phyloP scores from a whole-genome alignment of 2,113 vertebrate species.

The Sialia sialis region DNA sequence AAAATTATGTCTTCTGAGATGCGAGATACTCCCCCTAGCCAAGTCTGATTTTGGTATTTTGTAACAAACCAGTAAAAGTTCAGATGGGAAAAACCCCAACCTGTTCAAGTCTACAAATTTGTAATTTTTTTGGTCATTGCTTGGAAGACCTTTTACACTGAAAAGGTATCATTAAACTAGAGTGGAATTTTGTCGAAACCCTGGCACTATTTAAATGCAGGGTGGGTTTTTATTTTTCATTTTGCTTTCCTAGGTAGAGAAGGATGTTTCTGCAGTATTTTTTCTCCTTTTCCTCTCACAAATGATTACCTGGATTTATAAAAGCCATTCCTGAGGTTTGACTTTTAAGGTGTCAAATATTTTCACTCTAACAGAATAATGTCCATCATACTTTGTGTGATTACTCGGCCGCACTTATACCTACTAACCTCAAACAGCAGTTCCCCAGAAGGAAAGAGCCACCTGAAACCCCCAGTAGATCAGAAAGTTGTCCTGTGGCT shows the following conservation, averaged over 20 bases:
- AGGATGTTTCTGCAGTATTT: neutral
- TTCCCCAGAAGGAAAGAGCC: neutral
- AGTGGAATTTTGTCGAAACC: neutral
- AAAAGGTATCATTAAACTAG: neutral
- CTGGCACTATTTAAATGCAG: neutral
- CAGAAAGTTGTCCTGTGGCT: neutral
- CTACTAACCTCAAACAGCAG: neutral
- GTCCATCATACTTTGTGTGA: neutral
- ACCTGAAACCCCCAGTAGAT: neutral
- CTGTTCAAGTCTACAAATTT: neutral
- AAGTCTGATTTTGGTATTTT: neutral
- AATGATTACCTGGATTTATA: neutral
- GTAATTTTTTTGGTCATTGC: neutral
- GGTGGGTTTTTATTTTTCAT: neutral
- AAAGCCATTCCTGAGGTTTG: neutral
- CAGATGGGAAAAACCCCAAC: neutral
- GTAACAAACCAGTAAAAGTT: neutral
- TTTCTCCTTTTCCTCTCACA: neutral
- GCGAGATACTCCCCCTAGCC: neutral
- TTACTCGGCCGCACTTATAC: neutral
- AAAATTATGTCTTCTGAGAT: neutral
- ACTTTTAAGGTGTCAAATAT: neutral
- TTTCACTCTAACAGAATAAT: neutral
- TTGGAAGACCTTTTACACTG: neutral
- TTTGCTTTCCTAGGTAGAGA: neutral